Evolutionary conservation across 2,888 invertebrate species (phyloP), one percentile per base, ranked within the genome.

Genomic region (Noctua pronuba): DNA sequence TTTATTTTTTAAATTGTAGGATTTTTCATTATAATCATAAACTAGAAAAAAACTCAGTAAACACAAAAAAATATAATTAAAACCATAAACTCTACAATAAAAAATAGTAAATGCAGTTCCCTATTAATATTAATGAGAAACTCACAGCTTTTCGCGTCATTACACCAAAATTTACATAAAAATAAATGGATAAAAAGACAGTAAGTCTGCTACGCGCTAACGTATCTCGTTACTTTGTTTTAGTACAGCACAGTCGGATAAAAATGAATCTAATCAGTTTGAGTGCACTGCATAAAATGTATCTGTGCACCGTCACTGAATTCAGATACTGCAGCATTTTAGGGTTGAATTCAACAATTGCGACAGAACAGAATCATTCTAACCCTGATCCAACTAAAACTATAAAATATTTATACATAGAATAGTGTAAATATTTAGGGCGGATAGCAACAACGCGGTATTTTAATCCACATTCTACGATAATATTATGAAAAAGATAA

Each of bases 241-340:
- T 88, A 77, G 75, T 73, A 52, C 49, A 67, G 64, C 70, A 69
- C 69, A 73, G 73, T 78, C 60, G 71, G 67, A 82, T 75, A 75
- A 84, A 79, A 86, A 83, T 88, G 78, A 77, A 81, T 79, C 79
- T 88, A 86, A 86, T 88, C 86, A 77, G 69, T 88, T 74, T 78
- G 76, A 86, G 82, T 87, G 87, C 80, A 86, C 67, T 79, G 55
- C 68, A 82, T 77, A 77, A 71, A 78, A 67, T 75, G 66, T 79
- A 77, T 79, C 66, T 62, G 38, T 74, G 75, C 70, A 82, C 60
- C 65, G 35, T 74, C 66, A 69, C 55, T 76, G 75, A 73, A 75
- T 73, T 60, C 52, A 64, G 65, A 75, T 62, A 31, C 49, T 75
- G 77, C 68, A 68, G 76, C 44, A 66, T 86, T 82, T 82, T 86